These are phyloP conservation scores for Ormia ochracea DNA, from an alignment of 2,888 invertebrate species.

Conservation along the genomic window DNA sequence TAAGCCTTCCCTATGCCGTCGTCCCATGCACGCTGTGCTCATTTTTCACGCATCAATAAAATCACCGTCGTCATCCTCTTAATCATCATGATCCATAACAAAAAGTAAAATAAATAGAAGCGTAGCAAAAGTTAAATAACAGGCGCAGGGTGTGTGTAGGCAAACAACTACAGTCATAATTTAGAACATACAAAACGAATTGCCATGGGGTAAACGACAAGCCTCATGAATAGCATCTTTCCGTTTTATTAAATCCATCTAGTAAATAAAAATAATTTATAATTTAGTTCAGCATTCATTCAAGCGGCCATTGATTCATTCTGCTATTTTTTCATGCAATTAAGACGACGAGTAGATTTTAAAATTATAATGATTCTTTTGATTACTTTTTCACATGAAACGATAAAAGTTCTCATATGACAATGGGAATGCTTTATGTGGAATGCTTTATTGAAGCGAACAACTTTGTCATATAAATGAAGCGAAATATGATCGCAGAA, in stretches of 20 bases:
- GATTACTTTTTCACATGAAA: not conserved
- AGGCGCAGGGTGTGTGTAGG: constrained; percentile 2
- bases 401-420: constrained; percentile 35
- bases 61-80: constrained; percentile 52
- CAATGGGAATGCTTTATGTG: not conserved
- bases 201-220: constrained; percentile 31
- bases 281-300: constrained; percentile 37
- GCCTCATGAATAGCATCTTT: not conserved
- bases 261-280: constrained; percentile 58
- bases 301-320: constrained; percentile 21
- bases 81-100: constrained; percentile 32
- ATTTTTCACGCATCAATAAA: constrained; percentile 62
- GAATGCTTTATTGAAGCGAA: not conserved
- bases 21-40: constrained; percentile 56
- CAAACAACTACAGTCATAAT: not conserved
- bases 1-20: not conserved
- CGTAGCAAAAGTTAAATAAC: constrained; percentile 35
- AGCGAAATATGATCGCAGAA: constrained; percentile 6
- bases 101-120: not conserved
- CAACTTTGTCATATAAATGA: constrained; percentile 19
- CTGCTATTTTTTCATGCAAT: constrained; percentile 10
- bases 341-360: constrained; percentile 7
- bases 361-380: constrained; percentile 35
- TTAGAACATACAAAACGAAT: constrained; percentile 26
- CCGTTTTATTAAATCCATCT: constrained; percentile 41